Evolutionary conservation across 2,113 vertebrate species (phyloP).

Genomic region (Tyto alba): DNA sequence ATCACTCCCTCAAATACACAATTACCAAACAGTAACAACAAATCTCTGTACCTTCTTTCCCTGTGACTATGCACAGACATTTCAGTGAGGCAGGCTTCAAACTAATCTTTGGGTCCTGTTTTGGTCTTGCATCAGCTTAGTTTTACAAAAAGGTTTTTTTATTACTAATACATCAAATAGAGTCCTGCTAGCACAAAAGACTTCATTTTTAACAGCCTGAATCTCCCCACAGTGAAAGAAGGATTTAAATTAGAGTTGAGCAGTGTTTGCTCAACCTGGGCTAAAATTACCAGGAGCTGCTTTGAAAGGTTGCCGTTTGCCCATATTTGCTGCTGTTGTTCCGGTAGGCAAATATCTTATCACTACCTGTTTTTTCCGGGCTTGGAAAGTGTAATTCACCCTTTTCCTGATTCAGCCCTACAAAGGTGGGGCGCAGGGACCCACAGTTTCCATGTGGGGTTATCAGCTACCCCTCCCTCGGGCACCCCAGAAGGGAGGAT

Average conservation of each 20-base stretch:
- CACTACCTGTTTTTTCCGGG: neutral
- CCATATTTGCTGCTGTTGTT: constrained; percentile 5
- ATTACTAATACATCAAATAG: neutral
- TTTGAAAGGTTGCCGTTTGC: neutral
- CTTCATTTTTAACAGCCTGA: neutral
- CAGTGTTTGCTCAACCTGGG: neutral
- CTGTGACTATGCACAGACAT: neutral
- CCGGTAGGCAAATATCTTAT: constrained; percentile 41
- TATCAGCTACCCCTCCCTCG: constrained; percentile 54
- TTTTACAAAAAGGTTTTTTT: neutral
- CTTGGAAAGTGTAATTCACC: constrained; percentile 29
- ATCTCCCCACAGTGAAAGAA: neutral
- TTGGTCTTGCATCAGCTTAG: neutral
- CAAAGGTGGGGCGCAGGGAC: constrained; percentile 39
- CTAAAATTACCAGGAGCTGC: neutral
- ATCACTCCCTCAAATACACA: neutral
- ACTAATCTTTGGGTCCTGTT: neutral
- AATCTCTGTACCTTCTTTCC: neutral
- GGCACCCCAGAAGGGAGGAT: constrained; percentile 54
- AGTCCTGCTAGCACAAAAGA: neutral
- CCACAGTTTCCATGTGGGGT: constrained; percentile 51
- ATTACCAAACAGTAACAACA: rapidly evolving
- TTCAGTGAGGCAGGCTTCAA: neutral
- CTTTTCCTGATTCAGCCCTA: constrained; percentile 59
- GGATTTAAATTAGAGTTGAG: neutral